Evolutionary conservation across 92 coral and sea anemone genomes (phyloP).

Genomic region (Meandrina meandrites): DNA sequence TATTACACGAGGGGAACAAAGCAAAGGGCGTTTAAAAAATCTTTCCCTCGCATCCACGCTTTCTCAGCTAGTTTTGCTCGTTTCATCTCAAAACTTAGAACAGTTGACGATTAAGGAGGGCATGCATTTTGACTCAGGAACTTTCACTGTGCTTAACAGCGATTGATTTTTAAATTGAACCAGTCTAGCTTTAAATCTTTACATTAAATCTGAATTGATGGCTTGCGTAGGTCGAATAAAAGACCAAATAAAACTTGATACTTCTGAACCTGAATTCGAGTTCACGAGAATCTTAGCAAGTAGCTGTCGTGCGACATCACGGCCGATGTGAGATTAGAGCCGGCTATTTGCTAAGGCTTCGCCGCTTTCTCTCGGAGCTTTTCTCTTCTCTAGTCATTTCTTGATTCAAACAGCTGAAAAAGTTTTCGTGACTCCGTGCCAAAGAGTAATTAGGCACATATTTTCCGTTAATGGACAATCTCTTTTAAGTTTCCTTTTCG

Average conservation of each 20-base stretch:
- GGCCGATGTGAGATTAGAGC: too few species aligned
- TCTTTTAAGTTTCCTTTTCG: slow-evolving; percentile 16
- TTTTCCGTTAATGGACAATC: slow-evolving; percentile 14
- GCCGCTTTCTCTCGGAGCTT: not conserved
- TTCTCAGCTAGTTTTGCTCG: not conserved
- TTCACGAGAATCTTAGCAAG: not conserved
- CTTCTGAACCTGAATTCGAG: not conserved
- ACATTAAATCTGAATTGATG: not conserved
- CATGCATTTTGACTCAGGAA: not conserved
- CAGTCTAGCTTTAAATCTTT: not conserved
- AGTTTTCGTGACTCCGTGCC: slow-evolving; percentile 31
- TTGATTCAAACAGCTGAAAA: not conserved
- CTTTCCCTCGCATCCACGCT: not conserved
- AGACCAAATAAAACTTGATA: not conserved
- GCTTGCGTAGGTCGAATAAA: not conserved
- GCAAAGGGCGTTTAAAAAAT: not conserved
- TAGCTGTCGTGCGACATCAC: too few species aligned
- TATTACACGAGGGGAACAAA: not conserved
- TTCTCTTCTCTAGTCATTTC: not conserved
- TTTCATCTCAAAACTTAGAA: not conserved
- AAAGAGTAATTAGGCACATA: slow-evolving; percentile 1
- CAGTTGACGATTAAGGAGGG: not conserved
- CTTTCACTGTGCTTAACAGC: not conserved
- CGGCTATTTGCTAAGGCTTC: too few species aligned
- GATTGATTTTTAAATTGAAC: not conserved